A percentile compares a stretch with the other conserved stretches of the same genome.
These are phyloP conservation scores for Acrossocheilus fasciatus DNA, from an alignment of 2,797 vertebrate genomes.

Conservation along the genomic window DNA sequence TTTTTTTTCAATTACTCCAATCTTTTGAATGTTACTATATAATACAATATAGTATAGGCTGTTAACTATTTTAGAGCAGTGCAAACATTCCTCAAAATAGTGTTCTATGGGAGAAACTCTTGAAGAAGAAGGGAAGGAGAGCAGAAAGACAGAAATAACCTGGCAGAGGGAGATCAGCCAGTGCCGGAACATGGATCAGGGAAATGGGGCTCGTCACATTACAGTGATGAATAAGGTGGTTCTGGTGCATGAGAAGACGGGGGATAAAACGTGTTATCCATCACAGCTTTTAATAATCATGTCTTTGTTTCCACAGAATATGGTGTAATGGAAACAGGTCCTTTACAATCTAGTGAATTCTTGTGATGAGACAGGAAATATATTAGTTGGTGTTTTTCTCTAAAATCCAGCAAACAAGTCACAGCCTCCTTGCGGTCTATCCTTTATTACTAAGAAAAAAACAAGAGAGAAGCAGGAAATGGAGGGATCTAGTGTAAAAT, in stretches of 20 bases:
- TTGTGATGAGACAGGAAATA: not conserved
- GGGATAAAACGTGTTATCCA: not conserved
- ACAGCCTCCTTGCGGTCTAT: not conserved
- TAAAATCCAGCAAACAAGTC: slow-evolving; percentile 1
- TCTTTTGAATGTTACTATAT: not conserved
- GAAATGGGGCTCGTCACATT: slow-evolving; percentile 29
- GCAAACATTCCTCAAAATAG: not conserved
- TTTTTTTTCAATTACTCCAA: no score
- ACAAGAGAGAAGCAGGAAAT: not conserved
- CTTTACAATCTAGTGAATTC: not conserved
- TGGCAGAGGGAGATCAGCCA: not conserved
- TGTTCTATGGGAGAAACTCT: not conserved
- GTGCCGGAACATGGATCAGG: not conserved
- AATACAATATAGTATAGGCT: not conserved
- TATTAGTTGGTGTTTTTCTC: not conserved
- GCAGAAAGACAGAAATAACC: slow-evolving; percentile 7
- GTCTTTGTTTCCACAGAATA: slow-evolving; percentile 11
- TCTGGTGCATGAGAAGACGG: not conserved
- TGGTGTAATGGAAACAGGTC: not conserved
- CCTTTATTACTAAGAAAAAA: not conserved
- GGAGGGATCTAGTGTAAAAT: not conserved
- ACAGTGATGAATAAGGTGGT: slow-evolving; percentile 18
- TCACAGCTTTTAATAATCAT: not conserved
- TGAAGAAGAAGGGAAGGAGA: not conserved
- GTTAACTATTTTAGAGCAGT: not conserved